Evolutionary conservation across 2,888 invertebrate species (phyloP).

Genomic region (Agrenia bidenticulata): DNA sequence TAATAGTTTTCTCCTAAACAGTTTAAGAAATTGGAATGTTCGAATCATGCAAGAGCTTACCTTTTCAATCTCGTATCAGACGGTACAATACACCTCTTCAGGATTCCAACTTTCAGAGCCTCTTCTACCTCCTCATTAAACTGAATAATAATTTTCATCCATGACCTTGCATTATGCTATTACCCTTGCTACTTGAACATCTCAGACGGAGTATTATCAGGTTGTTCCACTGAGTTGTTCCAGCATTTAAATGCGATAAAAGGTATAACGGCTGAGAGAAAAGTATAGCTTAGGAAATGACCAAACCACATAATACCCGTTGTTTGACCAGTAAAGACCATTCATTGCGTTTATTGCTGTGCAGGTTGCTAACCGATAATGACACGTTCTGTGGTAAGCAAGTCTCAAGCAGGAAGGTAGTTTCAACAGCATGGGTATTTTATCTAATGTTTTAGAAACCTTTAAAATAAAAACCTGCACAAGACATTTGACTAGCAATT

Average conservation of each 20-base stretch:
- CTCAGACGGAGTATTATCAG: neutral
- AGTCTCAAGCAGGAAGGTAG: too few relatives aligned
- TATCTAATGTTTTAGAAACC: too few relatives aligned
- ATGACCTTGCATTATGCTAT: conserved; percentile 29
- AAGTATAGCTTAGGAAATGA: conserved; percentile 13
- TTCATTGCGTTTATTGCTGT: conserved; percentile 8
- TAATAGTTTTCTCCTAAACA: conserved; percentile 11
- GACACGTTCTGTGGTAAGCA: conserved; percentile 9
- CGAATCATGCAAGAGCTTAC: conserved; percentile 8
- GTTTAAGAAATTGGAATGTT: conserved; percentile 13
- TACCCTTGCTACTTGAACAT: neutral
- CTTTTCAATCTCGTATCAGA: conserved; percentile 29
- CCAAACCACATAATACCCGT: conserved; percentile 15
- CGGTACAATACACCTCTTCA: neutral
- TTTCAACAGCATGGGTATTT: too few relatives aligned
- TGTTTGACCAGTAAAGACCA: conserved; percentile 9
- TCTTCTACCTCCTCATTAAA: conserved; percentile 26
- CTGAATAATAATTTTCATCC: conserved; percentile 24
- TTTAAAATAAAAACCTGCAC: too few relatives aligned
- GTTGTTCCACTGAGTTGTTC: neutral
- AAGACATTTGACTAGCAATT: too few relatives aligned
- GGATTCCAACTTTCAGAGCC: neutral
- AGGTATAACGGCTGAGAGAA: neutral
- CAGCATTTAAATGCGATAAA: conserved; percentile 15
- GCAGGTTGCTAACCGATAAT: neutral